Evolutionary conservation across 2,797 vertebrate species (phyloP).

Genomic region (Eptatretus atami): DNA sequence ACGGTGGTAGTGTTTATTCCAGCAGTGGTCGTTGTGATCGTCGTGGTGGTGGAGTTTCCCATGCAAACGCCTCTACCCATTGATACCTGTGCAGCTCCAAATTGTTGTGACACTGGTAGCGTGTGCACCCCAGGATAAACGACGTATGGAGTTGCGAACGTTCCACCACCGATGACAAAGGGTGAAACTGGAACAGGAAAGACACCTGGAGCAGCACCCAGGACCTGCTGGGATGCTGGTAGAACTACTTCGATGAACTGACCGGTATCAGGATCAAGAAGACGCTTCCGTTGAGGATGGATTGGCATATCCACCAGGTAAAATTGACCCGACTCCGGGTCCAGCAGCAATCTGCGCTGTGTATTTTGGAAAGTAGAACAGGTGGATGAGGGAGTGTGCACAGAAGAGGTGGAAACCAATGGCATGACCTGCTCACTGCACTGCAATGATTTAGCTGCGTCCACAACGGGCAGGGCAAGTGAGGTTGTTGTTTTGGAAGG

Average conservation of each 20-base stretch:
- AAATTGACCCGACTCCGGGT: conserved; percentile 61
- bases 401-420: background rate
- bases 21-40: no score
- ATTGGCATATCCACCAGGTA: conserved; percentile 48
- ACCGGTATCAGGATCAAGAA: conserved; percentile 66
- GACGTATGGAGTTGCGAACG: background rate
- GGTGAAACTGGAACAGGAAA: background rate
- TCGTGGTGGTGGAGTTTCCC: no score
- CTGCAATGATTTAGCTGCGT: no score
- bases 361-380: conserved; percentile 8
- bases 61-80: no score
- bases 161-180: no score
- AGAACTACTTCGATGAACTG: conserved; percentile 64
- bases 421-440: no score
- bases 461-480: no score
- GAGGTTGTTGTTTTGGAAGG: no score
- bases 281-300: conserved; percentile 28
- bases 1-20: no score
- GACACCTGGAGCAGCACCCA: background rate
- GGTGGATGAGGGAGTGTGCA: background rate
- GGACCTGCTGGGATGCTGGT: conserved; percentile 11
- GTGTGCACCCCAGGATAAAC: background rate
- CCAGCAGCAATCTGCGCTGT: conserved; percentile 64
- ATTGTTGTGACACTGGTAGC: no score
- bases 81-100: no score